phyloP scores from a whole-genome alignment of 2,888 invertebrate species.

The Philopedon plagiatum region DNA sequence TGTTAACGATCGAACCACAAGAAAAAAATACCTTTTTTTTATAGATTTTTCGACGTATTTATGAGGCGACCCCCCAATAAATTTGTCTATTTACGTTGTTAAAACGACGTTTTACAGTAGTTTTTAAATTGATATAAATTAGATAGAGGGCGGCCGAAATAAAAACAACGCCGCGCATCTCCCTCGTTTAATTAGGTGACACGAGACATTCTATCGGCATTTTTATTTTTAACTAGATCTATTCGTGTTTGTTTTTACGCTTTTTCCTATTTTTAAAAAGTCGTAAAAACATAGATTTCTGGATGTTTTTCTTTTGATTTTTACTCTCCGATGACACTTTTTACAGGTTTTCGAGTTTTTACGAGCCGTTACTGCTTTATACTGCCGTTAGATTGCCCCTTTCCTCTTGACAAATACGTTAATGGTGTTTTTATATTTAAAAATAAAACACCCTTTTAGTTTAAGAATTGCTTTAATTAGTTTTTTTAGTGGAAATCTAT shows the following conservation, averaged over 20 bases:
- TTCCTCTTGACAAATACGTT: slow-evolving; percentile 37
- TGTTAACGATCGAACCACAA: slow-evolving; percentile 41
- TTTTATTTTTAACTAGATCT: slow-evolving; percentile 33
- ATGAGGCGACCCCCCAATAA: slow-evolving; percentile 44
- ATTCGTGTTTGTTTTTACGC: slow-evolving; percentile 32
- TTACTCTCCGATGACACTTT: slow-evolving; percentile 29
- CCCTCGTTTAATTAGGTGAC: slow-evolving; percentile 24
- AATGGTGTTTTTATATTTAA: slow-evolving; percentile 32
- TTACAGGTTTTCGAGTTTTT: slow-evolving; percentile 33
- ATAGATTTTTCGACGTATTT: slow-evolving; percentile 46
- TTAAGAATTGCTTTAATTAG: neutral
- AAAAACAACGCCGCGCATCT: slow-evolving; percentile 14
- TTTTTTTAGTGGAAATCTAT: slow-evolving; percentile 3
- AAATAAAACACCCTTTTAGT: slow-evolving; percentile 15
- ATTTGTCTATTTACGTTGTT: slow-evolving; percentile 47
- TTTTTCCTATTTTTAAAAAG: slow-evolving; percentile 41
- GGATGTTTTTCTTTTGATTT: slow-evolving; percentile 38
- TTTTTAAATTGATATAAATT: slow-evolving; percentile 47
- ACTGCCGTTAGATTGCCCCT: slow-evolving; percentile 27
- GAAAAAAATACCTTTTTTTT: slow-evolving; percentile 26
- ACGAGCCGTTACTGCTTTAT: slow-evolving; percentile 31
- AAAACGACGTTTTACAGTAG: slow-evolving; percentile 41
- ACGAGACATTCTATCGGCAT: slow-evolving; percentile 3
- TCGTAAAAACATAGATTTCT: slow-evolving; percentile 38
- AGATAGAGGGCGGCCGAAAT: slow-evolving; percentile 31